These are phyloP conservation scores for Spondyliosoma cantharus DNA, from an alignment of 2,797 vertebrate species.

Conservation along the genomic window DNA sequence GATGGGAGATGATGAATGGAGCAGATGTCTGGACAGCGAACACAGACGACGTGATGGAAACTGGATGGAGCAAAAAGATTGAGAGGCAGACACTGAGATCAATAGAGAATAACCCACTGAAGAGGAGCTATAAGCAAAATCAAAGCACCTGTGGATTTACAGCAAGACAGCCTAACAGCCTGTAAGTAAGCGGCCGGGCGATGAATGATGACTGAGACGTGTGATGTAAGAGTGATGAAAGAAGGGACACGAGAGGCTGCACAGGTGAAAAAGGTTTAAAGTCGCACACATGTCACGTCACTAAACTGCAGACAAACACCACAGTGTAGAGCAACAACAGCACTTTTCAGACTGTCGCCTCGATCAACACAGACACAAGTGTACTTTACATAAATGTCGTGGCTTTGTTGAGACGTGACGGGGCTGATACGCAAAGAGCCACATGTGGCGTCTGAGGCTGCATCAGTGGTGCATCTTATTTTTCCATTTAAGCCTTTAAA, in stretches of 20 bases:
- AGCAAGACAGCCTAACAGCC: slow-evolving; percentile 12
- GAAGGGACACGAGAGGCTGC: background rate
- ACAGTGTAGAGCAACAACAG: background rate
- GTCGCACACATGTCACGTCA: background rate
- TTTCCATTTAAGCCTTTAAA: background rate
- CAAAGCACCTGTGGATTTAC: slow-evolving; percentile 44
- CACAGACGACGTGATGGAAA: slow-evolving; percentile 8
- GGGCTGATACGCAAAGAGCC: background rate
- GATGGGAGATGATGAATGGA: slow-evolving; percentile 15
- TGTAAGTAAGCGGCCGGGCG: slow-evolving; percentile 13
- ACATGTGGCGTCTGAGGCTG: background rate
- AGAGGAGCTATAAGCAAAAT: slow-evolving; percentile 28
- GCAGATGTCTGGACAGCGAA: slow-evolving; percentile 45
- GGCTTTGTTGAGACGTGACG: background rate
- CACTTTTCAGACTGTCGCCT: background rate
- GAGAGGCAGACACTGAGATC: background rate
- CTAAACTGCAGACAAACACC: background rate
- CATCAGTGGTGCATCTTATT: background rate
- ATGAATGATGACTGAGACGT: slow-evolving; percentile 29
- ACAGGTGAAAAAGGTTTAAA: slow-evolving; percentile 3
- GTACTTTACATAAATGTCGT: background rate
- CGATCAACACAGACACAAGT: background rate
- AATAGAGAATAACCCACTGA: slow-evolving; percentile 8
- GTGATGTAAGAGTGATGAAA: slow-evolving; percentile 54
- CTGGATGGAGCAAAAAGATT: background rate